Percentiles rank a stretch among this genome's conserved stretches.
Evolutionary conservation across 2,797 vertebrate genomes (phyloP).

Genomic region (Graptemys geographica): DNA sequence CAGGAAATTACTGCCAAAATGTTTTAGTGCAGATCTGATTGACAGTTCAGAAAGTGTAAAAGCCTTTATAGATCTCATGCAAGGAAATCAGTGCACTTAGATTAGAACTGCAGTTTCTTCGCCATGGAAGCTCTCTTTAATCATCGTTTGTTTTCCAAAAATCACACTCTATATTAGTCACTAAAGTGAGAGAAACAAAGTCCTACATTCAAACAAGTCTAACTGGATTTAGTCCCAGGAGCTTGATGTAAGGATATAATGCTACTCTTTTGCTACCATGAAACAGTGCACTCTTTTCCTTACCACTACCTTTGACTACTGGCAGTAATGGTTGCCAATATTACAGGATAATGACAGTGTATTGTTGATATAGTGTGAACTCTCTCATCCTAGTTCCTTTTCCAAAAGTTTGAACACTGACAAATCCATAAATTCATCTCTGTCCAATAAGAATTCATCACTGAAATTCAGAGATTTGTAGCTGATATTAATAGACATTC

Average conservation of each 20-base stretch:
- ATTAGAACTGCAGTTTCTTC: slow-evolving; percentile 60
- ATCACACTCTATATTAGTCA: slow-evolving; percentile 16
- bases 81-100: slow-evolving; percentile 57
- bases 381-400: not conserved
- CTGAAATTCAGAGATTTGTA: not conserved
- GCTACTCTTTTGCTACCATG: not conserved
- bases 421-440: not conserved
- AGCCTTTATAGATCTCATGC: slow-evolving; percentile 45
- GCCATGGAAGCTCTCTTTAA: slow-evolving; percentile 8
- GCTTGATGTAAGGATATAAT: not conserved
- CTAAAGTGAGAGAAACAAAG: not conserved
- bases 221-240: slow-evolving; percentile 16
- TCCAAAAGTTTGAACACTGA: not conserved
- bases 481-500: not conserved
- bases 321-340: not conserved
- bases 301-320: not conserved
- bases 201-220: slow-evolving; percentile 2
- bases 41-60: slow-evolving; percentile 68
- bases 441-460: not conserved
- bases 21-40: slow-evolving; percentile 49
- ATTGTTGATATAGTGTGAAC: not conserved
- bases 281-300: not conserved
- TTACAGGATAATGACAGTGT: not conserved
- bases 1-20: slow-evolving; percentile 65
- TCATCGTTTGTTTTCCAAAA: slow-evolving; percentile 34